These are phyloP conservation scores for Aegotheles bennettii DNA, from an alignment of 2,113 vertebrate species.

Conservation along the genomic window DNA sequence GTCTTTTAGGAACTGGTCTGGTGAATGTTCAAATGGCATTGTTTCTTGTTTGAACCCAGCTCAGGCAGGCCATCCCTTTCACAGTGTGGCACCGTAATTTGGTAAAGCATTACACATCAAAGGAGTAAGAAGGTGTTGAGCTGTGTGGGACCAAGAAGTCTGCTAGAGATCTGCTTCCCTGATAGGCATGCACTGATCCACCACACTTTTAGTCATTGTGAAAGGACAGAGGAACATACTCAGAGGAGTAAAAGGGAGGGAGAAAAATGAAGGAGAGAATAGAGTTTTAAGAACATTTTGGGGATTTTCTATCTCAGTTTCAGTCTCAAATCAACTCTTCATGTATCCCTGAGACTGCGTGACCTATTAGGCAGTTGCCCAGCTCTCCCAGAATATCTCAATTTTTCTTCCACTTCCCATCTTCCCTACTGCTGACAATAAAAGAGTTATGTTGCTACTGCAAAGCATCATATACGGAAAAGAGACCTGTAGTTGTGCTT, in stretches of 20 bases:
- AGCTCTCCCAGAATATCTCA: not conserved
- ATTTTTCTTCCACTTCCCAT: not conserved
- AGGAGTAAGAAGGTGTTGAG: not conserved
- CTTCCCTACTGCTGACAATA: not conserved
- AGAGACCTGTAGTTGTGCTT: not conserved
- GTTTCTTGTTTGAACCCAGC: not conserved
- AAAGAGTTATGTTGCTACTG: not conserved
- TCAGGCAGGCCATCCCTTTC: not conserved
- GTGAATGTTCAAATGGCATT: not conserved
- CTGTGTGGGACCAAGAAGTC: accelerated
- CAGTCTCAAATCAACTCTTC: not conserved
- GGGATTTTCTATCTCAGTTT: not conserved
- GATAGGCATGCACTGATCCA: not conserved
- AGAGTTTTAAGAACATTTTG: not conserved
- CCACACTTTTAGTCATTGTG: not conserved
- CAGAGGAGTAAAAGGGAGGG: not conserved
- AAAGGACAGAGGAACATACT: not conserved
- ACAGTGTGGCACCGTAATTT: not conserved
- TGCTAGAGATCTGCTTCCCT: not conserved
- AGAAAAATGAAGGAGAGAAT: not conserved
- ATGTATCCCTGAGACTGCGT: not conserved
- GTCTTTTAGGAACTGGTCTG: not conserved
- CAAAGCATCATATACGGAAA: not conserved
- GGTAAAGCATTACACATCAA: not conserved
- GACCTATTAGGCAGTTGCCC: not conserved